Evolutionary conservation across 2,113 vertebrate genomes (phyloP).

Genomic region (Brachyhypopomus gauderio): DNA sequence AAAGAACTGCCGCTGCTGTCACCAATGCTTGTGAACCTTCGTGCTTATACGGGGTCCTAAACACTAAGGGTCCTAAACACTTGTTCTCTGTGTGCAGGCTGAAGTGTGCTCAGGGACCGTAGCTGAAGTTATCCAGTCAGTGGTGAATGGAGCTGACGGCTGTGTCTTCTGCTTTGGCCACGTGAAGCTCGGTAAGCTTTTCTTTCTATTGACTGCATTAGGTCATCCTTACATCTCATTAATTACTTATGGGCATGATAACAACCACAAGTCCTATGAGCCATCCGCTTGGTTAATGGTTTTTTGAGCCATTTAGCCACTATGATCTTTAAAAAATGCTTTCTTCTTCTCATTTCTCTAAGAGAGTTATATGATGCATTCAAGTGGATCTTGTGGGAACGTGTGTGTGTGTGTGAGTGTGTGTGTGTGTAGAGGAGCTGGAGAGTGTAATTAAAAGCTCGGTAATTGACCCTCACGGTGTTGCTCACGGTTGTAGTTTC

Average conservation of each 20-base stretch:
- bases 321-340: background rate
- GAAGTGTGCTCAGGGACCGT: slow-evolving; percentile 98
- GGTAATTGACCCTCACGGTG: slow-evolving; percentile 67
- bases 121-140: slow-evolving; percentile 96
- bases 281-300: slow-evolving; percentile 20
- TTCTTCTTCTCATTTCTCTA: slow-evolving; percentile 1
- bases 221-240: slow-evolving; percentile 30
- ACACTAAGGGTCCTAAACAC: background rate
- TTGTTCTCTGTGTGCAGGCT: slow-evolving; percentile 75
- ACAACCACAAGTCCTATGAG: background rate
- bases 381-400: slow-evolving; percentile 2
- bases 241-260: slow-evolving; percentile 20
- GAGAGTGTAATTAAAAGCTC: slow-evolving; percentile 69
- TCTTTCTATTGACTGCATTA: background rate
- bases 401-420: background rate
- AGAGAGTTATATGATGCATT: slow-evolving; percentile 13
- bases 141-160: slow-evolving; percentile 95
- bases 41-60: background rate
- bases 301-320: background rate
- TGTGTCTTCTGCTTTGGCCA: slow-evolving; percentile 98
- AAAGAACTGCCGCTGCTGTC: background rate
- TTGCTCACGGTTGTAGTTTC: slow-evolving; percentile 40
- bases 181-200: slow-evolving; percentile 76
- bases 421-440: slow-evolving; percentile 57
- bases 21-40: background rate